phyloP scores from a whole-genome alignment of 2,797 vertebrate genomes.

The Anguilla anguilla region DNA sequence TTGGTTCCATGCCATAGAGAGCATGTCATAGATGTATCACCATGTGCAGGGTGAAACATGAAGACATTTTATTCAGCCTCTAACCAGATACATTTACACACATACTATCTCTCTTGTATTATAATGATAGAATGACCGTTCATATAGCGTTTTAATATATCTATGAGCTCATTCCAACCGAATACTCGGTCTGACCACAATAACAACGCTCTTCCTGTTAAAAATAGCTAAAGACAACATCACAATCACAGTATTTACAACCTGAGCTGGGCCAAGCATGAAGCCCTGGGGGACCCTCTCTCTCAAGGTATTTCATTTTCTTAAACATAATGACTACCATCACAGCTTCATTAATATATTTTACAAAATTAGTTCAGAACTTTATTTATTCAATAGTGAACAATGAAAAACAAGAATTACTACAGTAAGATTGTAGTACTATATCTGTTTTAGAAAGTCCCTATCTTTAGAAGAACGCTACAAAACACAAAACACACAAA shows the following conservation, averaged over 20 bases:
- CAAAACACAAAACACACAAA: not conserved
- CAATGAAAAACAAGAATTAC: not conserved
- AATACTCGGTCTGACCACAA: not conserved
- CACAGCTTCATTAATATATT: not conserved
- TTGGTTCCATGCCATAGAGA: not conserved
- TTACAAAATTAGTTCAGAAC: not conserved
- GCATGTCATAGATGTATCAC: not conserved
- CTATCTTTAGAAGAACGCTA: not conserved
- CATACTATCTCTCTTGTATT: not conserved
- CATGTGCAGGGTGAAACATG: not conserved
- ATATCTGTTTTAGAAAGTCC: not conserved
- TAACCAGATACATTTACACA: not conserved
- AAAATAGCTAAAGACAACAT: not conserved
- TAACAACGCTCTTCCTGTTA: not conserved
- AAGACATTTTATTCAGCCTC: not conserved
- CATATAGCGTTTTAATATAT: not conserved
- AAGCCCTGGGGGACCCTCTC: conserved; percentile 4
- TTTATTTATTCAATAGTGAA: not conserved
- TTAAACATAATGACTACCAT: not conserved
- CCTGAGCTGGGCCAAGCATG: not conserved
- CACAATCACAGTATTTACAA: not conserved
- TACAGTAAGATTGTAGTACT: not conserved
- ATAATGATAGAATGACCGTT: not conserved
- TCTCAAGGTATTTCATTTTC: not conserved
- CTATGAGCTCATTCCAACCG: not conserved